Conservation (phyloP, 1,140 invertebrate species). For the Brachionus calyciflorus region DNA sequence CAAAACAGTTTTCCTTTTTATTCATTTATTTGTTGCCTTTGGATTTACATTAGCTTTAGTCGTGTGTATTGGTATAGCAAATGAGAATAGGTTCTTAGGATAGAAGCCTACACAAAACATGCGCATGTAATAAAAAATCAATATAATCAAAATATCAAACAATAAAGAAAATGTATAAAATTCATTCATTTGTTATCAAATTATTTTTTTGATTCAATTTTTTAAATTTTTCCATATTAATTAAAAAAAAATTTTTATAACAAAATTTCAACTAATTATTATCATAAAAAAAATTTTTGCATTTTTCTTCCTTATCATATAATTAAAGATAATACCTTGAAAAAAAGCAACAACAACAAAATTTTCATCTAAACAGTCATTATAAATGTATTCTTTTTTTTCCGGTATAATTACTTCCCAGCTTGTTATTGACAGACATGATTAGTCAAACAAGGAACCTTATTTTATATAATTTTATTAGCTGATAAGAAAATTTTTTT, state of each 20-base stretch:
- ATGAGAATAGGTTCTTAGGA: not conserved
- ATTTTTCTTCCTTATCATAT: not conserved
- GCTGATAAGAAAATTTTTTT: too few species aligned
- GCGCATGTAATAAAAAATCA: too few species aligned
- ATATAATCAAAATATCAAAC: too few species aligned
- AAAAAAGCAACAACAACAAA: too few species aligned
- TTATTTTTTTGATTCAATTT: not conserved
- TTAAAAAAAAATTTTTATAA: not conserved
- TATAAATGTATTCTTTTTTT: not conserved
- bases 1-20: not conserved
- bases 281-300: not conserved
- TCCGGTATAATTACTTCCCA: not conserved
- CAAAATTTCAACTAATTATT: constrained; percentile 16
- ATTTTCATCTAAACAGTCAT: too few species aligned
- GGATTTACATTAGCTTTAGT: constrained; percentile 27
- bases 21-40: constrained; percentile 26
- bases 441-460: too few species aligned
- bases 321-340: too few species aligned
- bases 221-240: not conserved
- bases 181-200: too few species aligned
- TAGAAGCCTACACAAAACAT: not conserved
- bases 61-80: constrained; percentile 31
- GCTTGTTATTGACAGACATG: too few species aligned
- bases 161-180: too few species aligned
- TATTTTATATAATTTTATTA: too few species aligned